These are phyloP conservation scores for Thunnus maccoyii DNA, from an alignment of 2,113 vertebrate genomes.

Conservation along the genomic window DNA sequence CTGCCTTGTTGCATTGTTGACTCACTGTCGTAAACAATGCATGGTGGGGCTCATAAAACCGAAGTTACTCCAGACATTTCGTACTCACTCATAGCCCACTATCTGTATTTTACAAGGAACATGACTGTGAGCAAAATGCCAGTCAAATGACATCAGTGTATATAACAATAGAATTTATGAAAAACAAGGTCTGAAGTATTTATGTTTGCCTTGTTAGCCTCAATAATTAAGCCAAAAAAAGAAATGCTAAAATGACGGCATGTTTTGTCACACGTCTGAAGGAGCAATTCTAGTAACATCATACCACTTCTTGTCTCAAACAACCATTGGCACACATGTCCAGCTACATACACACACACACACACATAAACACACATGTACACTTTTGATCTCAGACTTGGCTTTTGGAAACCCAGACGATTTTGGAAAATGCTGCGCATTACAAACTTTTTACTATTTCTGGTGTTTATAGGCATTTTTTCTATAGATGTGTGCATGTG, in stretches of 20 bases:
- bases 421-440: conserved; percentile 19
- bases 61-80: conserved; percentile 51
- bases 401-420: background rate
- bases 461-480: conserved; percentile 37
- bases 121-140: conserved; percentile 37
- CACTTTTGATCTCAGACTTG: conserved; percentile 23
- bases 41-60: conserved; percentile 58
- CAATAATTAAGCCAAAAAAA: conserved; percentile 63
- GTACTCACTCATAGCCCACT: conserved; percentile 46
- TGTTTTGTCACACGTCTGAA: conserved; percentile 61
- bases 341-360: background rate
- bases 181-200: conserved; percentile 38
- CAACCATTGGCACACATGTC: conserved; percentile 14
- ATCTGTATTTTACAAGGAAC: conserved; percentile 61
- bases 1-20: conserved; percentile 44
- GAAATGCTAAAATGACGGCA: conserved; percentile 40
- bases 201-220: conserved; percentile 40
- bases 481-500: conserved; percentile 9
- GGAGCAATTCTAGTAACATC: conserved; percentile 49
- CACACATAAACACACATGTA: background rate
- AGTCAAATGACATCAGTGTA: conserved; percentile 54
- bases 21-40: conserved; percentile 57
- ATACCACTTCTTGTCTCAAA: conserved; percentile 27
- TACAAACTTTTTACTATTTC: conserved; percentile 2
- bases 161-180: conserved; percentile 51